phyloP scores from a whole-genome alignment of 2,888 invertebrate genomes.

The Hirtodrosophila cameraria region DNA sequence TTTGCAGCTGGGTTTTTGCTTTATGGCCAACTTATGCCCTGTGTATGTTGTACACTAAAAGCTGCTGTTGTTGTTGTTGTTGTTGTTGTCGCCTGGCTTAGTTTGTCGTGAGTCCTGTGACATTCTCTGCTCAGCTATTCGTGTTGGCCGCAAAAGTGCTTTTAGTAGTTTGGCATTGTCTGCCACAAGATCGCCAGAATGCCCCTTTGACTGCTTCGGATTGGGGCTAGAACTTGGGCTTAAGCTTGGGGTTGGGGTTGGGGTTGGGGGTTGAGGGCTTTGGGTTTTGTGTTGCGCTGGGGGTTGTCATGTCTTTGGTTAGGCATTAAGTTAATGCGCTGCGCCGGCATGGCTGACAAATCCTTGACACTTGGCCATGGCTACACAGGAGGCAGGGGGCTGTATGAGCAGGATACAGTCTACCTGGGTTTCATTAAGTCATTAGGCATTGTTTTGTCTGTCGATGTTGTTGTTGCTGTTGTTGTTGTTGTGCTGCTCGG shows the following conservation, averaged over 20 bases:
- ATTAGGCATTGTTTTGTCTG: conserved; percentile 70
- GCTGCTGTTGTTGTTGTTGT: conserved; percentile 47
- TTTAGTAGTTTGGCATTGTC: conserved; percentile 76
- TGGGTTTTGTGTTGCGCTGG: conserved; percentile 14
- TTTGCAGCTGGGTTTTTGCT: conserved; percentile 61
- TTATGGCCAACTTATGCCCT: conserved; percentile 56
- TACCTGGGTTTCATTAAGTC: conserved; percentile 73
- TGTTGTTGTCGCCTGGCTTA: conserved; percentile 26
- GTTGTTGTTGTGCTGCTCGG: conserved; percentile 27
- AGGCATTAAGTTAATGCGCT: conserved; percentile 76
- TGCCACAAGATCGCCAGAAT: conserved; percentile 52
- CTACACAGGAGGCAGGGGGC: conserved; percentile 15
- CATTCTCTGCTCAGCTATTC: conserved; percentile 41
- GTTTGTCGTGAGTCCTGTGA: conserved; percentile 41
- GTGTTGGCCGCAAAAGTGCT: conserved; percentile 72
- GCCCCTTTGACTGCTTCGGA: conserved; percentile 4
- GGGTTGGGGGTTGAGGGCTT: neutral
- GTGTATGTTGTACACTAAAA: conserved; percentile 43
- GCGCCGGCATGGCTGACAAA: conserved; percentile 59
- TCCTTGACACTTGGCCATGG: conserved; percentile 67
- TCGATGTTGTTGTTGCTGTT: conserved; percentile 39
- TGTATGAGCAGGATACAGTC: neutral
- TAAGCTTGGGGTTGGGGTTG: conserved; percentile 6
- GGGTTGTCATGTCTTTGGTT: conserved; percentile 71
- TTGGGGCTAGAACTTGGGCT: neutral